Base-by-base conservation (phyloP, 2,797 vertebrate genomes). In the Dallia pectoralis region DNA sequence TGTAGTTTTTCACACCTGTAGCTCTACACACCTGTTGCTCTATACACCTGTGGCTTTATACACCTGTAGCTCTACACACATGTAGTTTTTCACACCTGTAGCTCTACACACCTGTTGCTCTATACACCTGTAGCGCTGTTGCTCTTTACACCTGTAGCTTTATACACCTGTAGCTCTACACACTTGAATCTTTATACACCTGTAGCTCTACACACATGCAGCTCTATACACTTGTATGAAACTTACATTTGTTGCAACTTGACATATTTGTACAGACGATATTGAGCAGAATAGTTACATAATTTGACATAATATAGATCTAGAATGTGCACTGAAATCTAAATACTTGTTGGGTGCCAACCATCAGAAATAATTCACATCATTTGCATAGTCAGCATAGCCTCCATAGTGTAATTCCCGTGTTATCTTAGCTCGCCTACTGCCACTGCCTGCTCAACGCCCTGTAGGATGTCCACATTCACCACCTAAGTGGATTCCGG, bases 401-500 rank as follows among this genome's bases (percentile, higher is more conserved):
- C 61, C 25, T 53, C 44, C 27, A 19, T 11, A 40, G 36, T 18
- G 32, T 30, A 25, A 29, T 59, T 51, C 25, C 32, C 47, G 66
- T 73, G 59, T 72, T 67, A 33, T 30, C 19, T 70, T 22, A 44
- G 59, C 56, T 56, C 51, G 44, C 18, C 25, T 16, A 18, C n/a
- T 70, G 70, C 36, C 61, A 64, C 11, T 33, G 9, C 51, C 62
- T 48, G 48, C 73, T 62, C 12, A 62, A 62, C 32, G 30, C 61
- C 61, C n/a, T 62, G 29, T 77, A 68, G 59, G 63, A 61, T 59
- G 47, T 48, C 73, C 67, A 40, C 65, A 44, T 77, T 65, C 70
- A 49, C 67, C 14, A 33, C 8, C 32, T 77, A 76, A 79, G 62
- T 51, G 74, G 80, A 77, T 79, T 81, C 72, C 69, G 59, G 64